Conservation (phyloP, 2,113 vertebrate species). For the Gnathonemus echidnorhynchus region DNA sequence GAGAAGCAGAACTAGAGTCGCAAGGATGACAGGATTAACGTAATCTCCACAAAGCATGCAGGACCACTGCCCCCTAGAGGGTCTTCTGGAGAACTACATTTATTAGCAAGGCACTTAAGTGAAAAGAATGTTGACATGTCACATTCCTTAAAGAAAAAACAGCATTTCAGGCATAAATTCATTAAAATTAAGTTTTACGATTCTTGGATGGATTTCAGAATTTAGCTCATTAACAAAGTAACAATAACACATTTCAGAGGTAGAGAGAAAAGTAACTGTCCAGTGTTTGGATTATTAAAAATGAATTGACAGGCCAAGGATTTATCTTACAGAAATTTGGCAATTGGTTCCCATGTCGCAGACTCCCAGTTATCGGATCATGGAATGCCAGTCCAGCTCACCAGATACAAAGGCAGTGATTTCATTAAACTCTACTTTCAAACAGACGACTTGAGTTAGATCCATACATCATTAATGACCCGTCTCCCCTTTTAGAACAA, state of each 20-base stretch:
- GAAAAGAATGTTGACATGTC: neutral
- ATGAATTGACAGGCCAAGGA: neutral
- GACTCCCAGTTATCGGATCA: neutral
- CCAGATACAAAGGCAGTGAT: neutral
- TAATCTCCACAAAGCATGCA: neutral
- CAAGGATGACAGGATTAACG: neutral
- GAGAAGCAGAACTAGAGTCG: neutral
- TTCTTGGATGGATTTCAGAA: neutral
- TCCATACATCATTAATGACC: constrained; percentile 15
- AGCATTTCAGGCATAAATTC: neutral
- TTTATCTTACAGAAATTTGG: neutral
- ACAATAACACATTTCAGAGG: neutral
- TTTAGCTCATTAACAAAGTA: neutral
- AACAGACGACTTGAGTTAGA: neutral
- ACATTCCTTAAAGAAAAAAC: neutral
- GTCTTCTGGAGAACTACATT: neutral
- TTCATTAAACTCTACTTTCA: neutral
- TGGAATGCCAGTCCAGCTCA: neutral
- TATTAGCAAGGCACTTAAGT: neutral
- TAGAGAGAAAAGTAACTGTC: neutral
- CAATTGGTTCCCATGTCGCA: neutral
- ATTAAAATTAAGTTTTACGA: neutral
- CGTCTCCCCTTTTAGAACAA: neutral
- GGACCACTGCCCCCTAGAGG: neutral
- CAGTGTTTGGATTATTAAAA: neutral